Percentiles rank a stretch among this genome's conserved stretches.
These are phyloP conservation scores for Uria lomvia DNA, from an alignment of 2,113 vertebrate species.

Conservation along the genomic window DNA sequence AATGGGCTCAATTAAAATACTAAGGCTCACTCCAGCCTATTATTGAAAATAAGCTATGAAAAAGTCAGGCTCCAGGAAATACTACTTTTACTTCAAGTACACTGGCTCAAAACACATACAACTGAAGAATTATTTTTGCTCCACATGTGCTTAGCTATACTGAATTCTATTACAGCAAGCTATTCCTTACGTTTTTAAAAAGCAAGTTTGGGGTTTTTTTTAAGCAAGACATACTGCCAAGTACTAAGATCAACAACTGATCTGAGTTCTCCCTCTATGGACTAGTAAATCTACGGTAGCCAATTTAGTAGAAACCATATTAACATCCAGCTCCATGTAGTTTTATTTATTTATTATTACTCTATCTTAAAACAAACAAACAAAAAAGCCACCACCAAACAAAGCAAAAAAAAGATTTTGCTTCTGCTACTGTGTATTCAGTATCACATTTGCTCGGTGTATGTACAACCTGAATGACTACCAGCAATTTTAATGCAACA, in stretches of 20 bases:
- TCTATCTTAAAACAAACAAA: neutral
- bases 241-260: neutral
- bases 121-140: neutral
- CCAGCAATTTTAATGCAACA: conserved; percentile 35
- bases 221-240: neutral
- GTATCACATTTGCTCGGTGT: neutral
- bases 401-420: neutral
- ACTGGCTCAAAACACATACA: neutral
- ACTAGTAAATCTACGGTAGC: neutral
- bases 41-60: conserved; percentile 5
- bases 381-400: neutral
- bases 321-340: neutral
- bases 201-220: neutral
- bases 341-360: neutral
- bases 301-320: conserved; percentile 42
- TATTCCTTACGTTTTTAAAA: neutral
- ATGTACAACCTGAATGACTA: neutral
- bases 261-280: neutral
- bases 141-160: neutral
- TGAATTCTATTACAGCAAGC: neutral
- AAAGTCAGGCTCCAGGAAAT: neutral
- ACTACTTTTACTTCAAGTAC: neutral
- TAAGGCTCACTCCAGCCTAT: neutral
- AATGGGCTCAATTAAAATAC: conserved; percentile 3
- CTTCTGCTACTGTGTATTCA: neutral